A percentile compares a stretch with the other conserved stretches of the same genome.
phyloP scores from a whole-genome alignment of 2,113 vertebrate genomes.

The Nothoprocta pentlandii region DNA sequence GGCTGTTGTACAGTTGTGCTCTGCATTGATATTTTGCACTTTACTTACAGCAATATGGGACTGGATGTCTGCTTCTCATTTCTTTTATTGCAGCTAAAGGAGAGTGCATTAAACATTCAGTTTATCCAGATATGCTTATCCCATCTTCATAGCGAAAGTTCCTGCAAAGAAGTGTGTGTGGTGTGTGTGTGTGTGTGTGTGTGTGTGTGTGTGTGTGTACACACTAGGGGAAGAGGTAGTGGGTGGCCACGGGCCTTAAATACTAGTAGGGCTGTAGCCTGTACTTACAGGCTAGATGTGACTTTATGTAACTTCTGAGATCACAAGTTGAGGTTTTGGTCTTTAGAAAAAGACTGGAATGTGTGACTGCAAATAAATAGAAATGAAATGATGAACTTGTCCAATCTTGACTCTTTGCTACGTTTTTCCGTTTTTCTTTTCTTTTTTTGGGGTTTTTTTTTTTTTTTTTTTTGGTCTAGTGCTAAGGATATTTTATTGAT shows the following conservation, averaged over 20 bases:
- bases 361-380: neutral
- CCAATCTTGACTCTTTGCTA: neutral
- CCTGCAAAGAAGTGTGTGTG: neutral
- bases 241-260: too few species aligned
- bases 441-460: too few species aligned
- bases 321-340: neutral
- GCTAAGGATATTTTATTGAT: neutral
- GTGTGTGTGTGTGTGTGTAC: too few species aligned
- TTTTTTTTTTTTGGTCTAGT: neutral
- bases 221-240: too few species aligned
- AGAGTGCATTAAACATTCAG: neutral
- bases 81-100: neutral
- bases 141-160: neutral
- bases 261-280: neutral
- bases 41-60: neutral
- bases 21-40: neutral
- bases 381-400: neutral
- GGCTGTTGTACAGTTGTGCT: rapidly evolving
- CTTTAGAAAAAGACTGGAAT: neutral
- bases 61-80: neutral
- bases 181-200: too few species aligned
- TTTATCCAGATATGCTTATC: neutral
- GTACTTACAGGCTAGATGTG: neutral
- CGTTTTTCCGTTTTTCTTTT: too few species aligned
- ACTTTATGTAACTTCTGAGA: neutral